Evolutionary conservation across 2,797 vertebrate genomes (phyloP), one percentile per base, ranked within the genome.

Genomic region (Macrochelys suwanniensis): DNA sequence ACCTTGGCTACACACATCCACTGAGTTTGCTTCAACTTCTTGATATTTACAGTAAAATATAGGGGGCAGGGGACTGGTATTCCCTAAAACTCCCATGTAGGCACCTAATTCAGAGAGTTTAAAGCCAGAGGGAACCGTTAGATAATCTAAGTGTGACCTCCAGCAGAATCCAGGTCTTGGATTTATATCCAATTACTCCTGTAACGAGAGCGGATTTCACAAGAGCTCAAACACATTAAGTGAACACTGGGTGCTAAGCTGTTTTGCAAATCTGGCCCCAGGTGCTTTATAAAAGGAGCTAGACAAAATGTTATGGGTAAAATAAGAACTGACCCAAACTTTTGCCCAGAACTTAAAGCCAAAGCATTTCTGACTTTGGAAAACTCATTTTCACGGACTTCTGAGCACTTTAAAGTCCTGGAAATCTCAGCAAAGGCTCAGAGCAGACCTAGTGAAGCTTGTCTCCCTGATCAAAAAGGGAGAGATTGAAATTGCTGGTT

Each of bases 51-150:
- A 83, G 79, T 84, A 88, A 23, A 95, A 88, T 92, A 51, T 11
- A 11, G 57, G 87, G 77, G 84, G 92, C 61, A 90, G 84, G 84
- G 57, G 91, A 89, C 65, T 28, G 82, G 88, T 94, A 95, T 88
- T 96, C 94, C 87, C 94, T 87, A 89, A 85, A 77, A 45, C 80
- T 6, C 3, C 71, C 88, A 91, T 96, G 94, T 95, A 91, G 78
- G 96, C 93, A 85, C 82, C 87, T 96, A 93, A 94, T 88, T 56
- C 92, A 77, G 23, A 49, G 93, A 96, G 96, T 87, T 94, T 85
- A 96, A 94, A 71, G 89, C 88, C 89, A 95, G 93, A 93, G 92
- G 95, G 86, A 82, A 82, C 92, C 80, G 57, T 92, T 23, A 81
- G 93, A 88, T 93, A 57, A 59, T 93, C 89, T 89, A 65, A 21